Evolutionary conservation across 23 tunicate genomes (phyloP), one percentile per base, ranked within the genome.

Genomic region (Halocynthia roretzi): DNA sequence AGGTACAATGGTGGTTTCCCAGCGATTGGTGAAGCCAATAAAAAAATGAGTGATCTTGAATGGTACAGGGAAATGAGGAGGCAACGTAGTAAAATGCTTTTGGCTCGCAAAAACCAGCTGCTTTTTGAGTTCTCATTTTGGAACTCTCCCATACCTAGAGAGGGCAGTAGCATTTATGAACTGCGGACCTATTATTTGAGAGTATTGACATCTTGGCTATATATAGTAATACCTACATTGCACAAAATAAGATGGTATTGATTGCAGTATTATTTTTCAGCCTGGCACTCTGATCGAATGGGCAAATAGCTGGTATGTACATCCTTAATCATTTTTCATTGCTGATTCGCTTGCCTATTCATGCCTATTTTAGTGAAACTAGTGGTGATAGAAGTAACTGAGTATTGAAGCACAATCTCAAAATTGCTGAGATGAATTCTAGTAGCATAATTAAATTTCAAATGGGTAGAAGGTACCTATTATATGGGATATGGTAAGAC

Each of bases 211-310:
- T 67, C 12, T n/a, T 67, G 17, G 71, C 23, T 67, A 11, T 48
- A 48, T 44, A 71, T 58, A 14, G n/a, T 14, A 58, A n/a, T 14
- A 58, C 15, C n/a, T 58, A 58, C 15, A 14, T 4, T 58, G 15
- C n/a, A 2, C 12, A 67, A 67, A 67, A 15, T 18, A 2, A 67
- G 6, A 50, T 71, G 0, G 50, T 20, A 44, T 20, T 49, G 17
- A 49, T 71, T 18, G 31, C 19, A 2, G 55, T 75, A 80, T 7
- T 14, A 54, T 80, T 75, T 91, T 91, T 19, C 84, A 91, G 97
- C 97, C 97, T 77, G 97, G 97, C 58, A 91, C 97, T 7, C 65
- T 91, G 86, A 76, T 91, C 18, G 97, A 91, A 77, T 91, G 97
- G 97, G 97, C 97, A 62, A 91, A 91, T 77, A 85, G 78, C 77